Percentiles rank a stretch among this genome's conserved stretches.
phyloP scores from a whole-genome alignment of 30 jellyfish, hydroid and myxozoan genomes.

The Pelagia noctiluca region DNA sequence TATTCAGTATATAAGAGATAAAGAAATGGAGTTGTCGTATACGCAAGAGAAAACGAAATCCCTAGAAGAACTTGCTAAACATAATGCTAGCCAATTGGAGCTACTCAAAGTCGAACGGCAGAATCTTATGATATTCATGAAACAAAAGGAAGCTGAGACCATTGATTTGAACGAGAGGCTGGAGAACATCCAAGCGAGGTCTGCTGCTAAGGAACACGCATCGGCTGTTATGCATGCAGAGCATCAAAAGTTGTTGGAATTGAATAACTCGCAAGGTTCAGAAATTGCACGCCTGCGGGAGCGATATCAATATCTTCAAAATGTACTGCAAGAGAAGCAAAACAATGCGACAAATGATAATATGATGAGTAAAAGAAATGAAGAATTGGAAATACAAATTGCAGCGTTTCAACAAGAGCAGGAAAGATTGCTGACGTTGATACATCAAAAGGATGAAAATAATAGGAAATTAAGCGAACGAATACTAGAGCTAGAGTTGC shows the following conservation, averaged over 20 bases:
- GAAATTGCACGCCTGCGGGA: conserved; percentile 84
- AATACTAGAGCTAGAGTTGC: not conserved
- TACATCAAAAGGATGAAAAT: conserved; percentile 64
- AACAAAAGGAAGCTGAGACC: conserved; percentile 66
- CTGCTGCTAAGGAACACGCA: conserved; percentile 83
- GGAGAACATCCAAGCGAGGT: conserved; percentile 72
- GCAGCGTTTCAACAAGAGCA: conserved; percentile 84
- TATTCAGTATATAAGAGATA: conserved; percentile 63
- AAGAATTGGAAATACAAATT: conserved; percentile 59
- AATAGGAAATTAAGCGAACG: conserved; percentile 25
- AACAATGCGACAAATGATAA: conserved; percentile 25
- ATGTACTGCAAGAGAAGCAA: conserved; percentile 59
- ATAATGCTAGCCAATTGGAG: conserved; percentile 63
- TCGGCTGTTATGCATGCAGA: conserved; percentile 75
- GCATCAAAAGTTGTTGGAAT: conserved; percentile 69
- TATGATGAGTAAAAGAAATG: conserved; percentile 26
- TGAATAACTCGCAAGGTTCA: conserved; percentile 75
- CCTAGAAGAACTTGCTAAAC: conserved; percentile 68
- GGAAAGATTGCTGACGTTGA: conserved; percentile 68
- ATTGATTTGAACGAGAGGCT: conserved; percentile 75
- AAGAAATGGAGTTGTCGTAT: conserved; percentile 17
- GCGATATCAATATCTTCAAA: conserved; percentile 63
- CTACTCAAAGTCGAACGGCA: conserved; percentile 72
- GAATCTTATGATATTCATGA: conserved; percentile 29
- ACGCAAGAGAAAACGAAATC: conserved; percentile 53